Evolutionary conservation across 2,888 invertebrate species (phyloP).

Genomic region (Eucriotettix oculatus): DNA sequence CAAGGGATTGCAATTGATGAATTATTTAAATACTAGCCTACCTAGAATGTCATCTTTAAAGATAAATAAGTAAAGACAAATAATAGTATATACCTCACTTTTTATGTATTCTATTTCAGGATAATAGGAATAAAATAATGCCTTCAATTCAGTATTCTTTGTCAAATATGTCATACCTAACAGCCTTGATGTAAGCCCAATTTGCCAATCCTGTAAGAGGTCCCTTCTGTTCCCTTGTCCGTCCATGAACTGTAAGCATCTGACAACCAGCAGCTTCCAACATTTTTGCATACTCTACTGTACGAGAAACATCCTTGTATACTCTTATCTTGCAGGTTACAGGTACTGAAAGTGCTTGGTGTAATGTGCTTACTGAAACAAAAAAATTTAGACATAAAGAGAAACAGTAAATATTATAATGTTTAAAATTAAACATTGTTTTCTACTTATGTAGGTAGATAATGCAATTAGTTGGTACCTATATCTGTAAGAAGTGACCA

Average conservation of each 20-base stretch:
- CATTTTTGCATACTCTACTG: conserved; percentile 85
- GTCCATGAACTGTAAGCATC: conserved; percentile 87
- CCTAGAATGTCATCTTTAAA: no score
- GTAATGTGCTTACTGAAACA: conserved; percentile 50
- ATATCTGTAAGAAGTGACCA: conserved; percentile 74
- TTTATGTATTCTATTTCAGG: no score
- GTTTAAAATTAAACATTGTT: no score
- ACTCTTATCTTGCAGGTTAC: conserved; percentile 95
- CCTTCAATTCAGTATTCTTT: no score
- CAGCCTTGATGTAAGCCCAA: conserved; percentile 84
- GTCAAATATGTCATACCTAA: conserved; percentile 40
- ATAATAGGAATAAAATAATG: no score
- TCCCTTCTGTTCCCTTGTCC: conserved; percentile 93
- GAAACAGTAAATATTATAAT: no score
- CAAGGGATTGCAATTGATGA: no score
- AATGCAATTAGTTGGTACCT: conserved; percentile 33
- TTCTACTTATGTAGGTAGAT: not conserved
- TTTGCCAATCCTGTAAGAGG: conserved; percentile 84
- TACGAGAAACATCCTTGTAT: conserved; percentile 69
- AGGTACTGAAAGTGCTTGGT: conserved; percentile 57
- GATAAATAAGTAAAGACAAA: no score
- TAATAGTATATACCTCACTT: not conserved
- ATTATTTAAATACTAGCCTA: no score
- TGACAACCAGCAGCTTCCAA: conserved; percentile 84
- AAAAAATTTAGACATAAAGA: not conserved